Conservation (phyloP, 2,797 vertebrate genomes). For the Taenioides sp. region DNA sequence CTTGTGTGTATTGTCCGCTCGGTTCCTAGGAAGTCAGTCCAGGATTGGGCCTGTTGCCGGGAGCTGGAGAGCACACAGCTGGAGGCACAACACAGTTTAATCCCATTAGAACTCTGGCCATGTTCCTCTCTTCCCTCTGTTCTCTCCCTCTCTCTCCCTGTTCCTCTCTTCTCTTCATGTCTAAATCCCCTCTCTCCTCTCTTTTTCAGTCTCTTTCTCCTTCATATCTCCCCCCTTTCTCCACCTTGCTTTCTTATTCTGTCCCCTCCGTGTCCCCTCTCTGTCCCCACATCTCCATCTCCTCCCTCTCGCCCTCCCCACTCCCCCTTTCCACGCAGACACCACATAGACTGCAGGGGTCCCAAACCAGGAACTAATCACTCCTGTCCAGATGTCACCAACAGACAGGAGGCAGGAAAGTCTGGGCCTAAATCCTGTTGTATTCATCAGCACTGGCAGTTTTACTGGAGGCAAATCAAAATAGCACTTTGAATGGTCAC, state of each 20-base stretch:
- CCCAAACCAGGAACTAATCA: constrained; percentile 43
- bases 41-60: constrained; percentile 47
- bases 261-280: too few species aligned
- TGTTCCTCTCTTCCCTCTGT: constrained; percentile 15
- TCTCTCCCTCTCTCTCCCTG: neutral
- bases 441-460: neutral
- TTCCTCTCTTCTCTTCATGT: too few species aligned
- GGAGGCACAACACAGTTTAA: constrained; percentile 35
- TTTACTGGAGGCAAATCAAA: neutral
- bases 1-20: constrained; percentile 12
- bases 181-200: neutral
- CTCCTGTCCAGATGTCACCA: constrained; percentile 47
- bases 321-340: neutral
- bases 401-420: constrained; percentile 31
- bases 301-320: neutral
- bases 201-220: neutral
- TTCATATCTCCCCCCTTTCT: constrained; percentile 1
- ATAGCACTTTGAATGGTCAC: neutral
- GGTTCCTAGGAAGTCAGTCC: constrained; percentile 39
- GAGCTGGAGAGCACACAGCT: constrained; percentile 48
- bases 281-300: neutral
- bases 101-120: constrained; percentile 42
- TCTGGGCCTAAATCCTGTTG: constrained; percentile 47
- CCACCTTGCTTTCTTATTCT: too few species aligned
- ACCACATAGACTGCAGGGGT: constrained; percentile 28